Evolutionary conservation across 2,797 vertebrate genomes (phyloP).

Genomic region (Morelia viridis): DNA sequence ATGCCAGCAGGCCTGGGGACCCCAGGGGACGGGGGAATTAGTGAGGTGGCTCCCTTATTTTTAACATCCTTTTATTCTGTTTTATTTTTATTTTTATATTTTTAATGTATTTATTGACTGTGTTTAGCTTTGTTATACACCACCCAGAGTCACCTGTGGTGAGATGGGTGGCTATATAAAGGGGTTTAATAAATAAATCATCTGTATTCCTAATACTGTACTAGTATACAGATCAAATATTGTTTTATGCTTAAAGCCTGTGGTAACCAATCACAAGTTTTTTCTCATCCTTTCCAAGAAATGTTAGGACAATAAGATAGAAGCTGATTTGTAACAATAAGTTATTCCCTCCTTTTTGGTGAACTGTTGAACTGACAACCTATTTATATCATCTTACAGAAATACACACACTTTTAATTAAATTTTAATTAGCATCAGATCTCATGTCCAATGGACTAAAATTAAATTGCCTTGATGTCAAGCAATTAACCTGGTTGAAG

Average conservation of each 20-base stretch:
- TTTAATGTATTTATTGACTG: too few relatives aligned
- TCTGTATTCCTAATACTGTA: neutral
- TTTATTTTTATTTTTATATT: too few relatives aligned
- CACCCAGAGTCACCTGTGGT: too few relatives aligned
- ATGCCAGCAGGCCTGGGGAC: too few relatives aligned
- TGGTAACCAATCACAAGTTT: neutral
- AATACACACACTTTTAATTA: neutral
- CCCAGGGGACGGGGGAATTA: too few relatives aligned
- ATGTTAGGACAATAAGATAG: neutral
- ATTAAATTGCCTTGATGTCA: neutral
- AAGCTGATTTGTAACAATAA: neutral
- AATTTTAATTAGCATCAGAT: conserved; percentile 9
- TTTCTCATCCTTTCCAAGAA: neutral
- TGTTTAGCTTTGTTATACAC: too few relatives aligned
- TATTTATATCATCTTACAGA: neutral
- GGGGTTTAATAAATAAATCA: too few relatives aligned
- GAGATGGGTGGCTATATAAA: too few relatives aligned
- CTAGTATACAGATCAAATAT: neutral
- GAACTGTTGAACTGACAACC: neutral
- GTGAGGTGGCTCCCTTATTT: too few relatives aligned
- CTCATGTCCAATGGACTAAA: neutral
- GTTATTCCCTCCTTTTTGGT: neutral
- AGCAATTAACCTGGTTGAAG: conserved; percentile 15
- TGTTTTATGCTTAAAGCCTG: neutral
- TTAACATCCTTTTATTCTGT: too few relatives aligned